Evolutionary conservation across 2,888 invertebrate species (phyloP).

Genomic region (Orthonevra nobilis): DNA sequence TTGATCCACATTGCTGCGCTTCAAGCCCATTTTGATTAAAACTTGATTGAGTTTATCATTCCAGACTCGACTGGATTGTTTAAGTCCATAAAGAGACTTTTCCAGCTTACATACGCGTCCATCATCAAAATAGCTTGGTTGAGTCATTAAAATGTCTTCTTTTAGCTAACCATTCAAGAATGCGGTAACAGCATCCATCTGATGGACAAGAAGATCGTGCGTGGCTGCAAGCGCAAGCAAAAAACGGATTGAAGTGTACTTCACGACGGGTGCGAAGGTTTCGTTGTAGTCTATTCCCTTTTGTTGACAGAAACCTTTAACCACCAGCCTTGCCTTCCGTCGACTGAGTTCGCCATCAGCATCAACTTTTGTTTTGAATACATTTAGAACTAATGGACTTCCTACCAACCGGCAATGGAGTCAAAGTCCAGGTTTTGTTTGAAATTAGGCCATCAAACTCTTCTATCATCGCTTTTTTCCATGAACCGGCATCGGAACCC

Average conservation of each 20-base stretch:
- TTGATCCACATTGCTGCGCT: conserved; percentile 36
- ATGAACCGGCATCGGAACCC: conserved; percentile 24
- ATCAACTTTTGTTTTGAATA: conserved; percentile 57
- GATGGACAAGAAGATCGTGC: conserved; percentile 52
- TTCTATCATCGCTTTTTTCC: conserved; percentile 27
- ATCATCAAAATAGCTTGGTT: conserved; percentile 57
- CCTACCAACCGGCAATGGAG: conserved; percentile 28
- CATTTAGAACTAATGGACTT: conserved; percentile 47
- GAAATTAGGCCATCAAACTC: conserved; percentile 28
- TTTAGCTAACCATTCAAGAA: no score
- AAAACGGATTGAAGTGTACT: no score
- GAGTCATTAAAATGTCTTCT: conserved; percentile 54
- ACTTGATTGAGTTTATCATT: conserved; percentile 39
- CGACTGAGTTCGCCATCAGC: conserved; percentile 31
- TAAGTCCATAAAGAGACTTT: conserved; percentile 63
- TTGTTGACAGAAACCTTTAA: conserved; percentile 50
- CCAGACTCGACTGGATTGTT: conserved; percentile 42
- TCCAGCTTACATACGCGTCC: conserved; percentile 40
- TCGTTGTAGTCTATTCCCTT: conserved; percentile 52
- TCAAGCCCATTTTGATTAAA: conserved; percentile 30
- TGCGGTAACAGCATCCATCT: conserved; percentile 63
- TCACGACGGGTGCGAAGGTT: no score
- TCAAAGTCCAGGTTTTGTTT: conserved; percentile 45
- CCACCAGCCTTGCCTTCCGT: conserved; percentile 53
- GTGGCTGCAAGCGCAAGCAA: conserved; percentile 51